Percentiles rank a stretch among this genome's conserved stretches.
Evolutionary conservation across 92 coral and sea anemone genomes (phyloP).

Genomic region (Palythoa caribaeorum): DNA sequence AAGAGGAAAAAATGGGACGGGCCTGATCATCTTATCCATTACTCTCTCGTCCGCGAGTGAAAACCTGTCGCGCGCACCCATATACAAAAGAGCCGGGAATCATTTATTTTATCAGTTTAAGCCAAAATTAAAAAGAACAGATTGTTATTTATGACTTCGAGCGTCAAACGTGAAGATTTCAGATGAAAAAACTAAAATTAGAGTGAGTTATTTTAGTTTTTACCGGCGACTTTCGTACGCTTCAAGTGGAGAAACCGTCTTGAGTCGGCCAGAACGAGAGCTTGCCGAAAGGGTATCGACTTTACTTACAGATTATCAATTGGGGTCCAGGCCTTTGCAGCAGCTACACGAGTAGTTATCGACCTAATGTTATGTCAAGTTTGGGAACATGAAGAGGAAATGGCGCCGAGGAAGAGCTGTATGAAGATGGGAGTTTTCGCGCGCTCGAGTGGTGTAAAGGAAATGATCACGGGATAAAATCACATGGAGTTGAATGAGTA

Average conservation of each 20-base stretch:
- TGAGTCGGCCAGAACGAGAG: constrained; percentile 12
- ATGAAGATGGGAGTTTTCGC: background rate
- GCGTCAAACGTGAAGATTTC: background rate
- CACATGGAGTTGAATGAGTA: constrained; percentile 12
- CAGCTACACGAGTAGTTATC: background rate
- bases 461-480: constrained; percentile 6
- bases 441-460: background rate
- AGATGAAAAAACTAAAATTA: background rate
- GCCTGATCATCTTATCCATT: background rate
- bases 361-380: constrained; percentile 4
- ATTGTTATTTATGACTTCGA: constrained; percentile 1
- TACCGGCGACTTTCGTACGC: background rate
- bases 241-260: background rate
- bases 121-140: constrained; percentile 9
- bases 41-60: background rate
- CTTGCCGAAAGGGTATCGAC: constrained; percentile 12
- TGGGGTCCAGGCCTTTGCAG: background rate
- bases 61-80: constrained; percentile 18
- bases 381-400: background rate
- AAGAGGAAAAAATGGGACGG: background rate
- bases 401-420: constrained; percentile 6
- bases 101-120: background rate
- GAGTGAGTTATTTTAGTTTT: background rate
- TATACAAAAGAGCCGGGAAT: constrained; percentile 2
- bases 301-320: constrained; percentile 3